A percentile compares a stretch with the other conserved stretches of the same genome.
phyloP scores from a whole-genome alignment of 2,888 invertebrate species.

The Polydrusus tereticollis region DNA sequence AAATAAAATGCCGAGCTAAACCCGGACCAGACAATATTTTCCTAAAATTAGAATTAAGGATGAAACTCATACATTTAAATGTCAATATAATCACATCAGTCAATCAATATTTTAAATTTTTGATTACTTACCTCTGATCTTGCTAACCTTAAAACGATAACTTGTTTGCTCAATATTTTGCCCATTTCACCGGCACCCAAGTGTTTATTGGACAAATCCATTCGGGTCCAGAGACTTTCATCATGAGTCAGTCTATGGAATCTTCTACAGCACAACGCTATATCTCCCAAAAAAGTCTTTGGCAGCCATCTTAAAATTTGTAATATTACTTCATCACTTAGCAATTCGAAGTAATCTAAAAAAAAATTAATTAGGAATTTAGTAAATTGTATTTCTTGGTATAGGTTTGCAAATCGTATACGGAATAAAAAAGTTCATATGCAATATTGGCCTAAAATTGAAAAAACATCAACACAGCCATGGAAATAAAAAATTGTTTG shows the following conservation, averaged over 20 bases:
- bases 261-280: slow-evolving; percentile 81
- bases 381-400: neutral
- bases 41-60: too few species aligned
- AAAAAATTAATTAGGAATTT: slow-evolving; percentile 9
- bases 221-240: slow-evolving; percentile 87
- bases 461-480: too few species aligned
- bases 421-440: too few species aligned
- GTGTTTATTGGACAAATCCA: slow-evolving; percentile 82
- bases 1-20: too few species aligned
- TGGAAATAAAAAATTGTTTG: too few species aligned
- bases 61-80: too few species aligned
- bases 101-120: neutral
- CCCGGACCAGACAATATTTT: too few species aligned
- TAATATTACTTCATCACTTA: slow-evolving; percentile 91
- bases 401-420: too few species aligned
- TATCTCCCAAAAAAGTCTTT: slow-evolving; percentile 78
- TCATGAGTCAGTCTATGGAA: slow-evolving; percentile 86
- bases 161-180: slow-evolving; percentile 81
- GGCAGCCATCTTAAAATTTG: slow-evolving; percentile 87
- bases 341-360: slow-evolving; percentile 76
- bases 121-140: slow-evolving; percentile 77
- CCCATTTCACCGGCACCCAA: slow-evolving; percentile 79
- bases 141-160: slow-evolving; percentile 82
- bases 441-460: too few species aligned
- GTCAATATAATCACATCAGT: too few species aligned